Evolutionary conservation across 2,888 invertebrate species (phyloP).

Genomic region (Camponotus fellah): DNA sequence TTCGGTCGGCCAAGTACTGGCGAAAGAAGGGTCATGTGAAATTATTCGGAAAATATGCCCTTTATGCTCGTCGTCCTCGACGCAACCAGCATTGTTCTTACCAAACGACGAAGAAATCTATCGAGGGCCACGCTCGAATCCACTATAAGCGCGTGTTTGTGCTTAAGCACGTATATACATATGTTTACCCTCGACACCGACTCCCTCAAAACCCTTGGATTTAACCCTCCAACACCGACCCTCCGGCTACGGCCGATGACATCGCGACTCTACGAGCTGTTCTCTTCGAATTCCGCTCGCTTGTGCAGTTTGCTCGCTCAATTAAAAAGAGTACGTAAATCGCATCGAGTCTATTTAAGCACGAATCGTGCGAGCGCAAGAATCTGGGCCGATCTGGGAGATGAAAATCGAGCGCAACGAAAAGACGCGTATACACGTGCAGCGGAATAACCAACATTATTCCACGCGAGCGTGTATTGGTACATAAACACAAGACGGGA

Average conservation of each 20-base stretch:
- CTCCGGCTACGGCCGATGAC: constrained; percentile 72
- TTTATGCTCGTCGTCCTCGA: constrained; percentile 65
- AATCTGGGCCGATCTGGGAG: constrained; percentile 38
- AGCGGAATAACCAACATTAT: constrained; percentile 62
- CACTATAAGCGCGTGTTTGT: constrained; percentile 61
- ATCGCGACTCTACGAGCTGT: constrained; percentile 64
- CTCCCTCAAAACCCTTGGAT: constrained; percentile 74
- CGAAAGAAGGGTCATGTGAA: constrained; percentile 71
- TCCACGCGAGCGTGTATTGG: constrained; percentile 67
- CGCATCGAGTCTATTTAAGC: constrained; percentile 1
- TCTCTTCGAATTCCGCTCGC: neutral
- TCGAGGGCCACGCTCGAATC: constrained; percentile 18
- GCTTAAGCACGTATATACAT: constrained; percentile 62
- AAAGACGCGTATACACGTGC: constrained; percentile 56
- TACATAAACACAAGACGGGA: constrained; percentile 81
- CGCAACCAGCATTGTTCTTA: constrained; percentile 74
- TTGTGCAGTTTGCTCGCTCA: neutral
- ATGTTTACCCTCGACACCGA: constrained; percentile 75
- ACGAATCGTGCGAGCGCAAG: neutral
- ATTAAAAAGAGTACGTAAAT: neutral
- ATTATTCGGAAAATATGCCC: constrained; percentile 82
- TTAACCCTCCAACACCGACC: constrained; percentile 77
- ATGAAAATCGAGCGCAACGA: constrained; percentile 24
- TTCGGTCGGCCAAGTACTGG: constrained; percentile 50
- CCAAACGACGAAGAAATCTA: constrained; percentile 68